Evolutionary conservation across 35 echinoderm and acorn worm species (phyloP).

Genomic region (Eucidaris tribuloides): DNA sequence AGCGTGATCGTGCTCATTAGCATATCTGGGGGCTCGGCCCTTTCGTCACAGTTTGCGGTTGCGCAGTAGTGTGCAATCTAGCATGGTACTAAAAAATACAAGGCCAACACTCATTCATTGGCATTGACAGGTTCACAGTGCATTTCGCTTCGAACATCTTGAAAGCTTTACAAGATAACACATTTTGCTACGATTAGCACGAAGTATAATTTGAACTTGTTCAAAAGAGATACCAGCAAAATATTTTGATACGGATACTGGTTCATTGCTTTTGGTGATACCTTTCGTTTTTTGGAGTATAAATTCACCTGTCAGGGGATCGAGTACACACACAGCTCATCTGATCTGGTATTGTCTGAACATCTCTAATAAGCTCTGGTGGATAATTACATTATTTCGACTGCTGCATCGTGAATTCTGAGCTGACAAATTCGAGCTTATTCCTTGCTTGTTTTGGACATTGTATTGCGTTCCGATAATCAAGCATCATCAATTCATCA

Average conservation of each 20-base stretch:
- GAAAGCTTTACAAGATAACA: not conserved
- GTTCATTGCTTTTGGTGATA: no score
- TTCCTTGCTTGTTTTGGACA: not conserved
- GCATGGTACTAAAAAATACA: not conserved
- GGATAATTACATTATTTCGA: not conserved
- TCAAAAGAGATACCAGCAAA: not conserved
- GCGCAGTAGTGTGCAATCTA: not conserved
- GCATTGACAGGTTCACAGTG: not conserved
- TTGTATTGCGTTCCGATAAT: no score
- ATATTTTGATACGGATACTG: not conserved
- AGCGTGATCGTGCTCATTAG: constrained; percentile 22
- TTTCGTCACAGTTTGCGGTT: constrained; percentile 10
- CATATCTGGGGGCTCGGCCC: constrained; percentile 30
- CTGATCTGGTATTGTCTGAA: not conserved
- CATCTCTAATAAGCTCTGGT: not conserved
- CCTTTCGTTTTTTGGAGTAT: no score
- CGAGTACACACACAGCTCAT: not conserved
- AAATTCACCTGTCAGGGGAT: not conserved
- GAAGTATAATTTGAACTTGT: not conserved
- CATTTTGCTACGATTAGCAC: not conserved
- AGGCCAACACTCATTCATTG: not conserved
- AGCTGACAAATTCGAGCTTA: not conserved
- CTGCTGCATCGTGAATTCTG: not conserved
- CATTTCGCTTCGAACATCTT: not conserved
- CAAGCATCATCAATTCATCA: not conserved